Conservation (phyloP, 2,797 vertebrate genomes). For the Halcyon chelicuti region DNA sequence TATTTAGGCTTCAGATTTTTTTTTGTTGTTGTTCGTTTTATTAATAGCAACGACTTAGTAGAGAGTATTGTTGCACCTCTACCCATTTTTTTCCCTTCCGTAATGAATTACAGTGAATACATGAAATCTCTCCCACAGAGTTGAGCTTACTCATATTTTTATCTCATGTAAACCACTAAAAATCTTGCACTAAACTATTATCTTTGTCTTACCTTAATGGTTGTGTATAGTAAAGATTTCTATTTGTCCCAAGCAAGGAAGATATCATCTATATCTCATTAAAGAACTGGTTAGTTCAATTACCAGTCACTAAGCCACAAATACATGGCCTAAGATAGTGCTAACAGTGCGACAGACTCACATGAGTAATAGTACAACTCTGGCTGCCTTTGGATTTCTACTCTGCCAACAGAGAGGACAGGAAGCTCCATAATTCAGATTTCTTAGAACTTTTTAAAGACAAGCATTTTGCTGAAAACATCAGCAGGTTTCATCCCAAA, state of each 20-base stretch:
- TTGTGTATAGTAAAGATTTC: background rate
- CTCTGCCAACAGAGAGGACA: background rate
- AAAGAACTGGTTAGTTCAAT: constrained; percentile 29
- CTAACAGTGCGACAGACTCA: background rate
- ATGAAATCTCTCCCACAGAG: background rate
- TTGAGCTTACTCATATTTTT: background rate
- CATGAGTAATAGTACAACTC: background rate
- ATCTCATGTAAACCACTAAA: background rate
- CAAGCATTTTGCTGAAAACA: background rate
- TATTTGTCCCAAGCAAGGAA: background rate
- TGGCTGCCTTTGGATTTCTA: background rate
- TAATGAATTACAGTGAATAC: background rate
- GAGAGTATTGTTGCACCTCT: background rate
- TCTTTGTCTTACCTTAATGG: background rate
- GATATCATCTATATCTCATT: background rate
- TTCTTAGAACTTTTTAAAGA: background rate
- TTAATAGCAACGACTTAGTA: background rate
- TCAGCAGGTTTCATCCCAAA: background rate
- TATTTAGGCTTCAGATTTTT: background rate
- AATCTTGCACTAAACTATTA: background rate
- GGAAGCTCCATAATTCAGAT: background rate
- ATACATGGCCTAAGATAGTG: background rate
- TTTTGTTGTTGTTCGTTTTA: background rate
- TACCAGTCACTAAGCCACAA: background rate
- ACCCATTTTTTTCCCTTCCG: background rate